phyloP scores from a whole-genome alignment of 2,113 vertebrate genomes.

The Caranx ignobilis region DNA sequence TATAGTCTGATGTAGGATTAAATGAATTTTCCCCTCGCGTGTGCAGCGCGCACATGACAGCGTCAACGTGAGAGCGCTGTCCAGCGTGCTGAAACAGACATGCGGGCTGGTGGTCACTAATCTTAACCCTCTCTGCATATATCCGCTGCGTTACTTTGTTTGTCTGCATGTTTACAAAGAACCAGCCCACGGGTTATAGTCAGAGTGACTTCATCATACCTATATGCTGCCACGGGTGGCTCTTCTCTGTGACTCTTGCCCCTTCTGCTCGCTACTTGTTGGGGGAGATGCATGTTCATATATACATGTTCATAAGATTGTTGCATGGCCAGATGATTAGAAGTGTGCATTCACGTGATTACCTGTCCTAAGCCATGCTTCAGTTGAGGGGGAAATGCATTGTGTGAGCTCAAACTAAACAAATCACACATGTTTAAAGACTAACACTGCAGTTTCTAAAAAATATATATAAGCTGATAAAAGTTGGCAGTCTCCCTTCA shows the following conservation, averaged over 20 bases:
- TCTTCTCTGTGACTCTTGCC: background rate
- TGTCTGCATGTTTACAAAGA: background rate
- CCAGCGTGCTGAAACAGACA: constrained; percentile 64
- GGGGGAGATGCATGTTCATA: background rate
- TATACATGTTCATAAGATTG: constrained; percentile 22
- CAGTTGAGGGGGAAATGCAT: background rate
- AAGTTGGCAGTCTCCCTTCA: background rate
- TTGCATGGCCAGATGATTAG: constrained; percentile 32
- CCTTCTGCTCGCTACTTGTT: background rate
- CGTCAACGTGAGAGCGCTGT: constrained; percentile 63
- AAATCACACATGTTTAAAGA: too few species aligned
- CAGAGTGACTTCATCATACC: background rate
- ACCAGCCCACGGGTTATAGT: background rate
- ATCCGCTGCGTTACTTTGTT: background rate
- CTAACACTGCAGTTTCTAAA: too few species aligned
- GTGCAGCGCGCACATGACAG: constrained; percentile 28
- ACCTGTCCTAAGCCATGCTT: background rate
- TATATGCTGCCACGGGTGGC: too few species aligned
- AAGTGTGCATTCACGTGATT: constrained; percentile 19
- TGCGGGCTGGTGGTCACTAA: background rate
- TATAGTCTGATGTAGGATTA: constrained; percentile 55
- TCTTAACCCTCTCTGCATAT: background rate
- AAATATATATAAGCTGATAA: background rate
- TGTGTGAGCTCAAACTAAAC: background rate
- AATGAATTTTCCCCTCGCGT: constrained; percentile 41